Percentiles rank a stretch among this genome's conserved stretches.
Evolutionary conservation across 2,888 invertebrate species (phyloP).

Genomic region (Dynastes grantii): DNA sequence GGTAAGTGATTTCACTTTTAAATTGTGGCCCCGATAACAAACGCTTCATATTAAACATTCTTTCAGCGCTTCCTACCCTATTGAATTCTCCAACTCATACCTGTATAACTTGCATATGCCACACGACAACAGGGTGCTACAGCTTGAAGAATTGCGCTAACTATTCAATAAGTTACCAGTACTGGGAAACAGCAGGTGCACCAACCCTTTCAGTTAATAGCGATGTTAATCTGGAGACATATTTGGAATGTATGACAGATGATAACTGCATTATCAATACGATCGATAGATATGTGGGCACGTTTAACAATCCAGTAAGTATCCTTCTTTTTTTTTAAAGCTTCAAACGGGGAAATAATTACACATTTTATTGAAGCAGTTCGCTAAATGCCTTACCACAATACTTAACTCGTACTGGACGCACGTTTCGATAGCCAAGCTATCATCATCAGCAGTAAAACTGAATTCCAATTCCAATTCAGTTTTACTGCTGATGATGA

Average conservation of each 20-base stretch:
- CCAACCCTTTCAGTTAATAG: neutral
- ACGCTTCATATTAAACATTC: neutral
- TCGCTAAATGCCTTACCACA: too few relatives aligned
- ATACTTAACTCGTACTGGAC: too few relatives aligned
- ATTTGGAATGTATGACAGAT: neutral
- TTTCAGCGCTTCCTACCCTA: neutral
- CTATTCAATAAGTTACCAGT: slow-evolving; percentile 18
- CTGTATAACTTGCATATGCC: slow-evolving; percentile 24
- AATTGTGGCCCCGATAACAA: neutral
- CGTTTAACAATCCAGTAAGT: neutral
- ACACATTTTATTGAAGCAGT: too few relatives aligned
- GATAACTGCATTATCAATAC: slow-evolving; percentile 18
- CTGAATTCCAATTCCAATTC: too few relatives aligned
- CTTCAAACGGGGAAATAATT: too few relatives aligned
- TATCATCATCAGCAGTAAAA: too few relatives aligned
- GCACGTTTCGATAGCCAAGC: too few relatives aligned
- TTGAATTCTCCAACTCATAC: neutral
- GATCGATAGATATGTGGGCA: neutral
- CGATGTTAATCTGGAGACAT: neutral
- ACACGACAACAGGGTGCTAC: slow-evolving; percentile 18
- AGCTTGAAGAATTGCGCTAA: slow-evolving; percentile 17
- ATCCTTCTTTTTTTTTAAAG: too few relatives aligned
- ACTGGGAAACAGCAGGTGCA: slow-evolving; percentile 12
- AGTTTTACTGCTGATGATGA: too few relatives aligned
- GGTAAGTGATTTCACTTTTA: neutral